phyloP scores from a whole-genome alignment of 2,888 invertebrate species.

The Xanthia icteritia region DNA sequence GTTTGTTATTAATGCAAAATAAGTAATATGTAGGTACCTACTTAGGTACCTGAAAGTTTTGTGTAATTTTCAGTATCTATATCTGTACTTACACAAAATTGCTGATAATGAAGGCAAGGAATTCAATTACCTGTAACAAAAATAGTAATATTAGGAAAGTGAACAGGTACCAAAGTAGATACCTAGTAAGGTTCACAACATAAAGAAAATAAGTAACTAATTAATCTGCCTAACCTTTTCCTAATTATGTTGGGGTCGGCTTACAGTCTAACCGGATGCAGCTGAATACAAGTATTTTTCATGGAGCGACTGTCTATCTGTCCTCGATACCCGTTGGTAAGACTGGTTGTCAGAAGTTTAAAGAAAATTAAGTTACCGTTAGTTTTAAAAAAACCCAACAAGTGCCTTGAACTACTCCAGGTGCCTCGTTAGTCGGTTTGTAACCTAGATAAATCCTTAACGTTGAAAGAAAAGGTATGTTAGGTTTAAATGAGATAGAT shows the following conservation, averaged over 20 bases:
- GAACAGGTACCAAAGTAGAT: neutral
- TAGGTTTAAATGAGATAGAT: neutral
- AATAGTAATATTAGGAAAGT: neutral
- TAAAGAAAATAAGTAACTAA: neutral
- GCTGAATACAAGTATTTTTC: neutral
- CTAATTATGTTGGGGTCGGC: neutral
- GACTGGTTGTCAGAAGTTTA: too few species aligned
- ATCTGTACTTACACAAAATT: neutral
- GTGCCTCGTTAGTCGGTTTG: too few species aligned
- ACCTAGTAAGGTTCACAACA: neutral
- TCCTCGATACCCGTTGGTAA: too few species aligned
- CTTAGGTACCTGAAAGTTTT: neutral
- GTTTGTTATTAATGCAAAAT: neutral
- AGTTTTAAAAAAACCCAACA: neutral
- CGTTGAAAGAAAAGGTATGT: neutral
- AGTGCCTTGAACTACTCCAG: neutral
- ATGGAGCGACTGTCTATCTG: too few species aligned
- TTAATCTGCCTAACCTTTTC: neutral
- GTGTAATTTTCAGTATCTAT: neutral
- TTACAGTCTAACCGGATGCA: neutral
- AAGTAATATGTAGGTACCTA: neutral
- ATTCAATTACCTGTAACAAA: slow-evolving; percentile 40
- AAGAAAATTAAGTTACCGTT: neutral
- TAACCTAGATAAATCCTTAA: neutral
- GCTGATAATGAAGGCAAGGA: neutral